These are phyloP conservation scores for Lissocephala sabroskyi DNA, from an alignment of 2,888 invertebrate genomes.

Conservation along the genomic window DNA sequence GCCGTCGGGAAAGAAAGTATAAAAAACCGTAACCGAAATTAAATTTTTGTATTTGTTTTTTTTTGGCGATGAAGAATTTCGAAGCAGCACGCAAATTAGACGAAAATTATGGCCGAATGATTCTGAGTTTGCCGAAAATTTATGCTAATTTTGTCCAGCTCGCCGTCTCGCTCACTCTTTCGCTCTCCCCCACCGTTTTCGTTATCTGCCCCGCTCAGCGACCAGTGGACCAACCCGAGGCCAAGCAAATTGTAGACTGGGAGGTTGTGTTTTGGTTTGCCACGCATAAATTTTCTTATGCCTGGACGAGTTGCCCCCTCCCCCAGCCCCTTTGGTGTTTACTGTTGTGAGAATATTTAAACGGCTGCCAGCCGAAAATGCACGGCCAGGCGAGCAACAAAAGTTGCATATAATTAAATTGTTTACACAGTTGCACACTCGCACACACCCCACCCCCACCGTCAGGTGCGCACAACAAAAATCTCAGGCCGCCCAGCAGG, in stretches of 20 bases:
- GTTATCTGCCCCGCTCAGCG: no score
- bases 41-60: neutral
- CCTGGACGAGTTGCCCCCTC: slow-evolving; percentile 26
- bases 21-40: neutral
- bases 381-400: slow-evolving; percentile 13
- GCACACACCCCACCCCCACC: slow-evolving; percentile 37
- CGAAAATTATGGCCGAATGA: slow-evolving; percentile 36
- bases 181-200: no score
- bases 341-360: no score
- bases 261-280: slow-evolving; percentile 49
- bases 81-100: slow-evolving; percentile 17
- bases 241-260: slow-evolving; percentile 39
- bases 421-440: slow-evolving; percentile 59
- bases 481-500: no score
- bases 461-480: no score
- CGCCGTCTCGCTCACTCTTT: neutral
- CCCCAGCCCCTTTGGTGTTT: no score
- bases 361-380: no score
- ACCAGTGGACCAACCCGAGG: no score
- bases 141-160: slow-evolving; percentile 39
- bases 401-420: slow-evolving; percentile 59
- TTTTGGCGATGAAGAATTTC: no score
- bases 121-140: slow-evolving; percentile 43
- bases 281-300: slow-evolving; percentile 55
- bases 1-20: neutral